These are phyloP conservation scores for Cyphomyrus discorhynchus DNA, from an alignment of 2,113 vertebrate genomes.

Conservation along the genomic window DNA sequence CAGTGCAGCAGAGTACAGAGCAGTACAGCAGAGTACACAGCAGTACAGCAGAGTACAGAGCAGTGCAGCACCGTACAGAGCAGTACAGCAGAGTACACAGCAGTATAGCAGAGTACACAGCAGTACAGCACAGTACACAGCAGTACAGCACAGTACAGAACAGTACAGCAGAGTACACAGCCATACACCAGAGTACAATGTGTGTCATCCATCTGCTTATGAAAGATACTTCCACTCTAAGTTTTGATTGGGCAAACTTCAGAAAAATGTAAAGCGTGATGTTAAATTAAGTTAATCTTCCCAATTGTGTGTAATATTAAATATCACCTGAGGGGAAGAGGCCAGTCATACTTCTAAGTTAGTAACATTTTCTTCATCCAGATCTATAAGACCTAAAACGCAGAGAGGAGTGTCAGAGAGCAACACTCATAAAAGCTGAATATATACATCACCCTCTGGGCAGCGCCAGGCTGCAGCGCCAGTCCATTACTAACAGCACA, in stretches of 20 bases:
- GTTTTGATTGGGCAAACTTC: constrained; percentile 8
- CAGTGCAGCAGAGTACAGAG: background rate
- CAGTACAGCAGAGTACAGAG: background rate
- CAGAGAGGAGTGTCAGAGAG: constrained; percentile 48
- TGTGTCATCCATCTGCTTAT: background rate
- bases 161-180: background rate
- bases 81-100: background rate
- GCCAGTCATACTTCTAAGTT: constrained; percentile 36
- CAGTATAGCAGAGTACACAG: background rate
- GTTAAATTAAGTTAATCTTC: constrained; percentile 26
- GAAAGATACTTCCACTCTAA: constrained; percentile 49
- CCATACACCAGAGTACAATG: background rate
- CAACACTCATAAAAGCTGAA: constrained; percentile 45
- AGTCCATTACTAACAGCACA: constrained; percentile 34
- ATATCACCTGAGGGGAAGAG: constrained; percentile 40
- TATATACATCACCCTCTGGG: constrained; percentile 40
- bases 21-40: background rate
- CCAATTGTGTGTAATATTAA: constrained; percentile 43
- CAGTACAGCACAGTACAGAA: background rate
- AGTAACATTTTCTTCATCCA: constrained; percentile 40
- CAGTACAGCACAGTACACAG: background rate
- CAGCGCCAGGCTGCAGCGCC: constrained; percentile 33
- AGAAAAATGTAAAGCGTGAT: constrained; percentile 27
- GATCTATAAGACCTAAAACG: constrained; percentile 71
- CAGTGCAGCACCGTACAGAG: background rate